Percentiles rank a stretch among this genome's conserved stretches.
phyloP scores from a whole-genome alignment of 2,888 invertebrate genomes.

The Ormyrus rosae region DNA sequence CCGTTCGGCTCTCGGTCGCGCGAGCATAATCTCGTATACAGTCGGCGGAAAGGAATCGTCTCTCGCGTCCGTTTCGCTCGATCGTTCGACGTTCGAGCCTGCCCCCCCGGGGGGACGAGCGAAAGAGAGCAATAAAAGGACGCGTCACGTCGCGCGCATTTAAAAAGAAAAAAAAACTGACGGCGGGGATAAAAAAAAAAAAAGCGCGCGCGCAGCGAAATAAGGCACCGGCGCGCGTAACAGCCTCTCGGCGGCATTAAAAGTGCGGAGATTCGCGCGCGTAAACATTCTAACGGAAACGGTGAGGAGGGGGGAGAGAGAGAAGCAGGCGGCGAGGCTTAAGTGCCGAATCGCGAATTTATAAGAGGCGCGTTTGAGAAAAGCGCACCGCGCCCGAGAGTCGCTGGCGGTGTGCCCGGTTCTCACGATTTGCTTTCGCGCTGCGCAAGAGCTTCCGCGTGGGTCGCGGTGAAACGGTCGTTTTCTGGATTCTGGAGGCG shows the following conservation, averaged over 20 bases:
- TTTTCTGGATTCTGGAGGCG: too few relatives aligned
- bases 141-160: too few relatives aligned
- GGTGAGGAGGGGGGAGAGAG: not conserved
- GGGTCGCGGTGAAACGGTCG: too few relatives aligned
- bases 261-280: conserved; percentile 7
- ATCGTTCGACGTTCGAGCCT: conserved; percentile 17
- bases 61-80: conserved; percentile 24
- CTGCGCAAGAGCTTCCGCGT: not conserved
- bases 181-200: not conserved
- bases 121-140: conserved; percentile 2
- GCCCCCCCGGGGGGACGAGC: not conserved
- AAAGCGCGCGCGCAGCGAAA: not conserved
- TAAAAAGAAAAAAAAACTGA: not conserved
- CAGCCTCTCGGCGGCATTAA: too few relatives aligned
- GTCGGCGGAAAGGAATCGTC: not conserved
- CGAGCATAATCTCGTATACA: not conserved
- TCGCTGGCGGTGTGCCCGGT: conserved; percentile 64
- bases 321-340: not conserved
- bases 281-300: conserved; percentile 16
- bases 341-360: conserved; percentile 61
- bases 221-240: too few relatives aligned
- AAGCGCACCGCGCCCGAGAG: conserved; percentile 17
- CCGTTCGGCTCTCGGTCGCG: not conserved
- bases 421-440: not conserved
- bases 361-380: conserved; percentile 62